Evolutionary conservation across 2,797 vertebrate genomes (phyloP).

Genomic region (Eospalax fontanierii): DNA sequence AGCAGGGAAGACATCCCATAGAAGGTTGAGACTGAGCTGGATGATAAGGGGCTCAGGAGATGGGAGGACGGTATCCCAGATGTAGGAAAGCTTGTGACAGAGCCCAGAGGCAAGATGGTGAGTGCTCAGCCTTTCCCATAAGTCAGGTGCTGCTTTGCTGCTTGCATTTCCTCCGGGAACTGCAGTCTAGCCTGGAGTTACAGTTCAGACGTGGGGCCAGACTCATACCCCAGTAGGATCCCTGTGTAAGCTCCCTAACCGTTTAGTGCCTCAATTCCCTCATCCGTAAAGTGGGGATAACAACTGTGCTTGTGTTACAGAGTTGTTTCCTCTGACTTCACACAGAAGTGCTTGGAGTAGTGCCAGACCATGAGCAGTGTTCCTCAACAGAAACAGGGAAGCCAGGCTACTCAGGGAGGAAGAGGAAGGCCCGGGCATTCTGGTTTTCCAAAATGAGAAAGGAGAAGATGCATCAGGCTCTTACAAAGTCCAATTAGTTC

Average conservation of each 20-base stretch:
- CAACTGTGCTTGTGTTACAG: not conserved
- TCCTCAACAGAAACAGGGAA: not conserved
- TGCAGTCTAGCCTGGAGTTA: rapidly evolving
- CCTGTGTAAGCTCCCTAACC: not conserved
- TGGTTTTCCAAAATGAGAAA: not conserved
- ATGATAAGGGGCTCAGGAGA: not conserved
- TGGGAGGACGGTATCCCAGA: too few relatives aligned
- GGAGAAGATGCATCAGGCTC: not conserved
- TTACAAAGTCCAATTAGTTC: not conserved
- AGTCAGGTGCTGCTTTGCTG: not conserved
- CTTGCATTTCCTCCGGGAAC: not conserved
- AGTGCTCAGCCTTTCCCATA: not conserved
- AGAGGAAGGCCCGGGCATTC: not conserved
- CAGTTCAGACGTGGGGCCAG: not conserved
- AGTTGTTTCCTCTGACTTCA: not conserved
- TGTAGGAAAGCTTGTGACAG: not conserved
- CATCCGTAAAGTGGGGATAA: not conserved
- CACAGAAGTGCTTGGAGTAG: rapidly evolving
- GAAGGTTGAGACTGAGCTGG: not conserved
- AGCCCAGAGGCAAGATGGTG: not conserved
- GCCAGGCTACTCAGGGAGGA: rapidly evolving
- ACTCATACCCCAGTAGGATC: not conserved
- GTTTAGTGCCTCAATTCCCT: not conserved
- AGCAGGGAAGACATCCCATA: not conserved
- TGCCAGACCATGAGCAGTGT: rapidly evolving